Evolutionary conservation across 2,888 invertebrate genomes (phyloP).

Genomic region (Trachelus iudaicus): DNA sequence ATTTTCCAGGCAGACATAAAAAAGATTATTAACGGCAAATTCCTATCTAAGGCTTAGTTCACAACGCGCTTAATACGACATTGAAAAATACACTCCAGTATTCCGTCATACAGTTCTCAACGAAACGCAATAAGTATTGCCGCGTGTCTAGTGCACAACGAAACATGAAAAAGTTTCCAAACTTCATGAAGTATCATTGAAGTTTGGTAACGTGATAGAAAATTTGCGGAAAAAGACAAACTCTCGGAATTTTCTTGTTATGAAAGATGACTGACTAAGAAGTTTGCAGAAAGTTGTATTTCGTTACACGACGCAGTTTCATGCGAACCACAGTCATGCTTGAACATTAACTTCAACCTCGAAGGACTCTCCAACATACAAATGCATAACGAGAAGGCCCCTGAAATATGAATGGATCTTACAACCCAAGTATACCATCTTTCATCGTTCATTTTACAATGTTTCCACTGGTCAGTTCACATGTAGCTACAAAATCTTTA

Average conservation of each 20-base stretch:
- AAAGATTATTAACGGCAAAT: background rate
- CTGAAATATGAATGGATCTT: background rate
- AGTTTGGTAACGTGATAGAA: background rate
- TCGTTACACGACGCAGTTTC: background rate
- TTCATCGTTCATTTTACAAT: background rate
- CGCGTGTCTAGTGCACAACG: background rate
- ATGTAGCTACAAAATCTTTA: background rate
- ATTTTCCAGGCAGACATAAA: background rate
- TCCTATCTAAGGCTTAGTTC: background rate
- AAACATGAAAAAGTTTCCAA: background rate
- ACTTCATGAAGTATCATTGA: background rate
- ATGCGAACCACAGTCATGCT: background rate
- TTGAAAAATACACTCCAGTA: background rate
- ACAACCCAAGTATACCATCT: background rate
- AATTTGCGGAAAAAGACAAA: background rate
- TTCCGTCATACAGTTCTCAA: background rate
- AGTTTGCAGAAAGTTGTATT: background rate
- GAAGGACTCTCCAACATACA: background rate
- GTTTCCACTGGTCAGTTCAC: background rate
- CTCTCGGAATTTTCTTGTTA: background rate
- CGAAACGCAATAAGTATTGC: background rate
- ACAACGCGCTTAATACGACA: background rate
- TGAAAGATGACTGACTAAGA: background rate
- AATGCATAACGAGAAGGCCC: background rate
- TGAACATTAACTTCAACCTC: background rate